Percentiles rank a stretch among this genome's conserved stretches.
Evolutionary conservation across 2,797 vertebrate species (phyloP).

Genomic region (Rhinogobio ventralis): DNA sequence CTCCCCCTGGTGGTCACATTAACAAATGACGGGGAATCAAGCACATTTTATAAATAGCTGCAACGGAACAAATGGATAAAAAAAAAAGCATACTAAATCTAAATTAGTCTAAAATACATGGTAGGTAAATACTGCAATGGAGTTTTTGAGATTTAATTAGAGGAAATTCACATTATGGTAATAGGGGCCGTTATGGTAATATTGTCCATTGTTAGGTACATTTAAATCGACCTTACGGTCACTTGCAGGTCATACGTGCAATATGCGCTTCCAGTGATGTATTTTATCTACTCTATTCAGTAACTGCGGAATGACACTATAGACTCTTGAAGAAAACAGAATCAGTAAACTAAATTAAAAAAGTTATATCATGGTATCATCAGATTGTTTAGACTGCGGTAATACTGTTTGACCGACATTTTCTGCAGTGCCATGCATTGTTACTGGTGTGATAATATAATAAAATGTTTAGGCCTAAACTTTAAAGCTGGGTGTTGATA

Average conservation of each 20-base stretch:
- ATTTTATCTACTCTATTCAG: background rate
- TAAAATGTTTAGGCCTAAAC: background rate
- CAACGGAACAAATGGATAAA: background rate
- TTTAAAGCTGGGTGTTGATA: background rate
- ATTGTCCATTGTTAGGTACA: background rate
- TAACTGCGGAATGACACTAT: background rate
- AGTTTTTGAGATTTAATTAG: background rate
- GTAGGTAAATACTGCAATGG: background rate
- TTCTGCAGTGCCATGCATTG: background rate
- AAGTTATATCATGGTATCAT: background rate
- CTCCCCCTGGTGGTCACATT: constrained; percentile 24
- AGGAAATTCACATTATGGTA: background rate
- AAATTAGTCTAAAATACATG: background rate
- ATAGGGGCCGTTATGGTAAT: background rate
- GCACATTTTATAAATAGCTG: background rate
- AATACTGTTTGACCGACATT: background rate
- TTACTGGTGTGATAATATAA: background rate
- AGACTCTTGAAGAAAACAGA: background rate
- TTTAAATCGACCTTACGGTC: background rate
- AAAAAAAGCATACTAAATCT: background rate
- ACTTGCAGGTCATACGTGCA: background rate
- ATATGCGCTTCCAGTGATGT: background rate
- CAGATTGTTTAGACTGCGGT: background rate
- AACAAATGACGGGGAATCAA: background rate
- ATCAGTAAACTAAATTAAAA: background rate